A percentile compares a stretch with the other conserved stretches of the same genome.
Evolutionary conservation across 2,888 invertebrate species (phyloP).

Genomic region (Chelonus formosanus): DNA sequence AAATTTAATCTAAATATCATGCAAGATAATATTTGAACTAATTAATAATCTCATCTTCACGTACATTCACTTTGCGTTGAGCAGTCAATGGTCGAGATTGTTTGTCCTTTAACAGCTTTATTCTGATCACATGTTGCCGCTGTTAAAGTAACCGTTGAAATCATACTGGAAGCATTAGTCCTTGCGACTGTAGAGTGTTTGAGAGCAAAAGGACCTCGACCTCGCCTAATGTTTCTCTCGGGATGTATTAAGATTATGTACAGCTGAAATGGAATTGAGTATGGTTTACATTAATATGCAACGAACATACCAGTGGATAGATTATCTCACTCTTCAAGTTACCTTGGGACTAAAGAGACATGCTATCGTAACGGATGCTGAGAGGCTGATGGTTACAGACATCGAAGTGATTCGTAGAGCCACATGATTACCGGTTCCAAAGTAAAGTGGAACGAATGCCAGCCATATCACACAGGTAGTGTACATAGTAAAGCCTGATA

Average conservation of each 20-base stretch:
- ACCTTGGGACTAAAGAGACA: constrained; percentile 96
- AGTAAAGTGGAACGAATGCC: constrained; percentile 96
- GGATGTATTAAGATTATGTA: constrained; percentile 91
- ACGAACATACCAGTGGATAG: background rate
- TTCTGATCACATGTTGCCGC: constrained; percentile 76
- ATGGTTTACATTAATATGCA: constrained; percentile 20
- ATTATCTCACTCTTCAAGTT: background rate
- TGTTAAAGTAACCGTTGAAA: constrained; percentile 75
- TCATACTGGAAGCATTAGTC: constrained; percentile 71
- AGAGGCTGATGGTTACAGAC: constrained; percentile 94
- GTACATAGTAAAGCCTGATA: constrained; percentile 95
- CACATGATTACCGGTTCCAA: constrained; percentile 93
- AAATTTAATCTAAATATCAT: too few species aligned
- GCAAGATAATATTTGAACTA: too few species aligned
- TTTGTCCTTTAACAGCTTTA: constrained; percentile 73
- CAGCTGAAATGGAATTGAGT: constrained; percentile 67
- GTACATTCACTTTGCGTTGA: constrained; percentile 62
- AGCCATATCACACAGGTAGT: constrained; percentile 98
- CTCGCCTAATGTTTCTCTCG: constrained; percentile 88
- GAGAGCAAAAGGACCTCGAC: constrained; percentile 81
- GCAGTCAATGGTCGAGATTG: constrained; percentile 59
- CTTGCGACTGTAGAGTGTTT: constrained; percentile 71
- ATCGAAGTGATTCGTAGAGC: constrained; percentile 92
- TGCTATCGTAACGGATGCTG: constrained; percentile 91
- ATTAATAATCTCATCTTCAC: constrained; percentile 16